A percentile compares a stretch with the other conserved stretches of the same genome.
Conservation (phyloP, 2,888 invertebrate species). For the Cephus pulcher region DNA sequence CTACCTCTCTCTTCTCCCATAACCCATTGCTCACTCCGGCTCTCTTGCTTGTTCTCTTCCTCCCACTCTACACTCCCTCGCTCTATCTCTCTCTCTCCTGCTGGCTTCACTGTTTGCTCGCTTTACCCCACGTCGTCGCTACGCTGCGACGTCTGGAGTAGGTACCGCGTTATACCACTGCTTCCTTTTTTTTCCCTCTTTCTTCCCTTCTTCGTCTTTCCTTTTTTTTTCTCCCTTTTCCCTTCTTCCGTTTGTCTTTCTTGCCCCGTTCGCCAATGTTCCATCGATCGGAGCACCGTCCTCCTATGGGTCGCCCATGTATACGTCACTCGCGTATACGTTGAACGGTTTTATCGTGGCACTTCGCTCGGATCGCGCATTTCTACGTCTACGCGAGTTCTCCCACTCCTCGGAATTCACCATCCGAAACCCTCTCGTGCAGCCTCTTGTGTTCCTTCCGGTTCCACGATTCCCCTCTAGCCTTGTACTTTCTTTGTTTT, state of each 20-base stretch:
- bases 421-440: background rate
- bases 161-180: slow-evolving; percentile 12
- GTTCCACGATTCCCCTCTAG: background rate
- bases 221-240: slow-evolving; percentile 20
- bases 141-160: slow-evolving; percentile 22
- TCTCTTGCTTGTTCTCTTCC: slow-evolving; percentile 26
- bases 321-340: background rate
- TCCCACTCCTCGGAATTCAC: background rate
- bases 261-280: slow-evolving; percentile 26
- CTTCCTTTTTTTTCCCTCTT: slow-evolving; percentile 14
- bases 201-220: slow-evolving; percentile 13
- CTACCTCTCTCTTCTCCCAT: slow-evolving; percentile 15
- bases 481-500: background rate
- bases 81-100: background rate
- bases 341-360: background rate
- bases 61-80: slow-evolving; percentile 25
- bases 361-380: background rate
- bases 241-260: slow-evolving; percentile 22
- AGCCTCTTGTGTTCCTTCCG: background rate
- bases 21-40: slow-evolving; percentile 19
- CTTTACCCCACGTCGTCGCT: slow-evolving; percentile 17
- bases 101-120: slow-evolving; percentile 28
- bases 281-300: slow-evolving; percentile 13
- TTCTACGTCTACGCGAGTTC: background rate
- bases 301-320: background rate